These are phyloP conservation scores for Bergia puertoricense DNA, from an alignment of 92 coral and sea anemone species.

Conservation along the genomic window DNA sequence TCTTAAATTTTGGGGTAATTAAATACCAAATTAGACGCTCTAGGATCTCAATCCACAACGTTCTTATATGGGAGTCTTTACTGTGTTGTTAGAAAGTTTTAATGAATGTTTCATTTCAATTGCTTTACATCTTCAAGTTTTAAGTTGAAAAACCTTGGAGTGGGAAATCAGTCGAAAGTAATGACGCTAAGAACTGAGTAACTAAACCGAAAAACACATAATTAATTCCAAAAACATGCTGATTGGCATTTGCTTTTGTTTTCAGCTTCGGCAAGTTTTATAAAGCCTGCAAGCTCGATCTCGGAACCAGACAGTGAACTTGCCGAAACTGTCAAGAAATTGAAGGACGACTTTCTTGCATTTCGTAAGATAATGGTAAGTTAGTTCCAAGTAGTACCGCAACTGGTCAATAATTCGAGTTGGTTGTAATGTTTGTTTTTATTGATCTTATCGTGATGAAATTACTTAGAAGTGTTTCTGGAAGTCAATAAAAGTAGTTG, in stretches of 20 bases:
- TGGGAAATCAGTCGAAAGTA: background rate
- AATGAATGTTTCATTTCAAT: too few relatives aligned
- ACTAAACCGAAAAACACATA: background rate
- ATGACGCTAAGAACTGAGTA: background rate
- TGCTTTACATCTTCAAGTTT: background rate
- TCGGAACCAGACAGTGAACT: background rate
- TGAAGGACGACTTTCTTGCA: constrained; percentile 11
- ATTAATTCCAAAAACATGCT: too few relatives aligned
- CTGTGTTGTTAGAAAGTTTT: too few relatives aligned
- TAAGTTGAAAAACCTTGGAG: background rate
- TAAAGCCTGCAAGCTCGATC: background rate
- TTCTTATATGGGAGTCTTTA: too few relatives aligned
- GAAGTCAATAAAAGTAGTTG: background rate
- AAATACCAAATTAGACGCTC: too few relatives aligned
- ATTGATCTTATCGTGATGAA: background rate
- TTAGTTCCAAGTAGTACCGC: background rate
- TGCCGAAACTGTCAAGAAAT: background rate
- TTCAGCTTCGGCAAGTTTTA: background rate
- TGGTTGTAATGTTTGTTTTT: background rate
- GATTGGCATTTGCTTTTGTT: background rate
- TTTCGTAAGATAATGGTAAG: constrained; percentile 18
- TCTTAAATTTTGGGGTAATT: too few relatives aligned
- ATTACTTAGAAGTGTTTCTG: background rate
- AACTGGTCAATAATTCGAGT: background rate
- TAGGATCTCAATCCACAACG: too few relatives aligned